Percentiles rank a stretch among this genome's conserved stretches.
phyloP scores from a whole-genome alignment of 2,888 invertebrate genomes.

The Drosophila rubida region DNA sequence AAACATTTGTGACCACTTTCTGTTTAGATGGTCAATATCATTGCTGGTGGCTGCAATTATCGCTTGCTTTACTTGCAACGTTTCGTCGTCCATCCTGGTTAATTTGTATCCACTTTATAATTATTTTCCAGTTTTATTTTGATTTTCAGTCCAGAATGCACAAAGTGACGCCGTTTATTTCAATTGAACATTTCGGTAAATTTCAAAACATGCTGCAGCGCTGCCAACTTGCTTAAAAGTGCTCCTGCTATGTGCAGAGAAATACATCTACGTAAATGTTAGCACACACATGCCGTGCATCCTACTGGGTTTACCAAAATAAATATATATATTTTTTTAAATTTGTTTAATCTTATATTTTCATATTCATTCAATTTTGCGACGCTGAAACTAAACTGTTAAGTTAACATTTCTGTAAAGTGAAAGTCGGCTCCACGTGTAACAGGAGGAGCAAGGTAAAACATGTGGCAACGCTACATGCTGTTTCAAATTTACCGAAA shows the following conservation, averaged over 20 bases:
- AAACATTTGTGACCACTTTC: conserved; percentile 81
- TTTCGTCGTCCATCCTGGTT: conserved; percentile 33
- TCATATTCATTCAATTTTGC: no score
- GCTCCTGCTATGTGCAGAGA: not conserved
- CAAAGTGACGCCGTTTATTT: conserved; percentile 11
- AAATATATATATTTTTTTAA: no score
- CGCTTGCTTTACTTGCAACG: conserved; percentile 42
- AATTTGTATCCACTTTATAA: not conserved
- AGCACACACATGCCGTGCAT: no score
- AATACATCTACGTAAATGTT: no score
- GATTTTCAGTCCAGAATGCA: not conserved
- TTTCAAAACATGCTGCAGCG: conserved; percentile 5
- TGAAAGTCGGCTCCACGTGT: not conserved
- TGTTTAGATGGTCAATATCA: conserved; percentile 66
- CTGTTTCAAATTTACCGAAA: conserved; percentile 27
- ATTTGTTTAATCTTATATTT: no score
- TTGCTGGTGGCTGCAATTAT: conserved; percentile 74
- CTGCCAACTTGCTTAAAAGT: conserved; percentile 10
- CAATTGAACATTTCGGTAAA: conserved; percentile 19
- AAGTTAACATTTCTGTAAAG: not conserved
- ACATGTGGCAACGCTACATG: conserved; percentile 2
- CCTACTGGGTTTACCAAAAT: no score
- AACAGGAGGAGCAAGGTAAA: no score
- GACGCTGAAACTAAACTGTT: not conserved
- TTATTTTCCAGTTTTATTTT: not conserved